These are phyloP conservation scores for Notarius quadriscutis DNA, from an alignment of 2,113 vertebrate genomes.

Conservation along the genomic window DNA sequence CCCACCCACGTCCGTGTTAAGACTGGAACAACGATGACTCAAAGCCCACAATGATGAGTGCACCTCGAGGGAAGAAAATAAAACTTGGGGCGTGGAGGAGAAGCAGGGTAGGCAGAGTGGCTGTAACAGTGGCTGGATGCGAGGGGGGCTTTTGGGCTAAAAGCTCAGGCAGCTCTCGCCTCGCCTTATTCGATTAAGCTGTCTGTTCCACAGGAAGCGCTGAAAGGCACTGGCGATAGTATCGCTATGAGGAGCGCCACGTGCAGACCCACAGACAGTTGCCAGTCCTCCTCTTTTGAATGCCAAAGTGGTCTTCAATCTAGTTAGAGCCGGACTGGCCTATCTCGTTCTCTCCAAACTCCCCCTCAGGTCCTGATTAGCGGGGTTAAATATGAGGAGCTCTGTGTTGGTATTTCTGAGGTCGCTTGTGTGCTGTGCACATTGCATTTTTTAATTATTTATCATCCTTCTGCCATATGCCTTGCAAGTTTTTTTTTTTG, in stretches of 20 bases:
- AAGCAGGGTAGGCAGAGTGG: constrained; percentile 57
- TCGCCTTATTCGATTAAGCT: constrained; percentile 75
- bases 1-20: constrained; percentile 63
- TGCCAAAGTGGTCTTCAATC: constrained; percentile 75
- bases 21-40: constrained; percentile 76
- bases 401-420: constrained; percentile 73
- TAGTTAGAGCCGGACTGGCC: constrained; percentile 64
- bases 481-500: constrained; percentile 56
- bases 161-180: constrained; percentile 66
- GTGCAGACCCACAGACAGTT: constrained; percentile 68
- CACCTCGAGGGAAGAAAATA: constrained; percentile 67
- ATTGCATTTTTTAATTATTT: constrained; percentile 72
- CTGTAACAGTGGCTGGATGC: constrained; percentile 68
- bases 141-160: constrained; percentile 62
- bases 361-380: constrained; percentile 67
- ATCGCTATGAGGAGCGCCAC: constrained; percentile 65
- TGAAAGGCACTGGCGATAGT: constrained; percentile 77
- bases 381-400: constrained; percentile 66
- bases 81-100: constrained; percentile 8
- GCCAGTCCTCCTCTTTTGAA: constrained; percentile 70
- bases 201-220: constrained; percentile 76
- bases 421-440: constrained; percentile 63
- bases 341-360: constrained; percentile 51
- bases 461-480: constrained; percentile 74
- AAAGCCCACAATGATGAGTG: constrained; percentile 62